Percentiles rank a stretch among this genome's conserved stretches.
Conservation (phyloP, 2,113 vertebrate species). For the Crotalus horridus region DNA sequence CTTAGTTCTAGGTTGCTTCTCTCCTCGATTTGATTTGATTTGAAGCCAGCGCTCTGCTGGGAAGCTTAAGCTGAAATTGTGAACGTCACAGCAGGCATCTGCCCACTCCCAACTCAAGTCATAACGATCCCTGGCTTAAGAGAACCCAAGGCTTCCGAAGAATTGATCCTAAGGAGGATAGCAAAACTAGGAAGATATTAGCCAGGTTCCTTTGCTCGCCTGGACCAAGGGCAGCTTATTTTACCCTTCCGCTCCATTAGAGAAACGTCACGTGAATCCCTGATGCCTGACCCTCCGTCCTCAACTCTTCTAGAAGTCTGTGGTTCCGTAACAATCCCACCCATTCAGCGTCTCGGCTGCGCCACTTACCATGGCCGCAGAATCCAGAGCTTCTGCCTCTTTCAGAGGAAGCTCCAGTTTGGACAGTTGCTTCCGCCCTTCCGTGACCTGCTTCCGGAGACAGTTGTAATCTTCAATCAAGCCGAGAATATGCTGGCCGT, state of each 20-base stretch:
- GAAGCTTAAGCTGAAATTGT: too few species aligned
- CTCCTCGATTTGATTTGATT: too few species aligned
- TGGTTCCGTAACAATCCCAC: slow-evolving; percentile 34
- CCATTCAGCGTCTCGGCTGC: neutral
- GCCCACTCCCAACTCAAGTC: too few species aligned
- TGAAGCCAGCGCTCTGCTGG: too few species aligned
- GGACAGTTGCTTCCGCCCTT: slow-evolving; percentile 73
- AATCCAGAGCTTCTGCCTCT: slow-evolving; percentile 50
- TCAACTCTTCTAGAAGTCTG: neutral
- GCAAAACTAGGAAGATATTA: too few species aligned
- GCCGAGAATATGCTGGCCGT: slow-evolving; percentile 80
- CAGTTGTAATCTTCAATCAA: slow-evolving; percentile 85
- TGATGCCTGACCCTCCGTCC: neutral
- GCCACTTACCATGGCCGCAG: slow-evolving; percentile 53
- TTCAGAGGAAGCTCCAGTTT: slow-evolving; percentile 73
- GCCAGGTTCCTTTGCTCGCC: neutral
- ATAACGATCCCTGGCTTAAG: too few species aligned
- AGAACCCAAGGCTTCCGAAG: too few species aligned
- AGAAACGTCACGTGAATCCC: neutral
- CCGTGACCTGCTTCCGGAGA: slow-evolving; percentile 81
- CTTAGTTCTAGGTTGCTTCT: too few species aligned
- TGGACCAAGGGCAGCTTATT: neutral
- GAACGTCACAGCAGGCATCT: too few species aligned
- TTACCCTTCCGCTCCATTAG: neutral
- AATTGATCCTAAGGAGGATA: too few species aligned